Conservation (phyloP, 1,140 invertebrate species). For the Drosophila rhopaloa region DNA sequence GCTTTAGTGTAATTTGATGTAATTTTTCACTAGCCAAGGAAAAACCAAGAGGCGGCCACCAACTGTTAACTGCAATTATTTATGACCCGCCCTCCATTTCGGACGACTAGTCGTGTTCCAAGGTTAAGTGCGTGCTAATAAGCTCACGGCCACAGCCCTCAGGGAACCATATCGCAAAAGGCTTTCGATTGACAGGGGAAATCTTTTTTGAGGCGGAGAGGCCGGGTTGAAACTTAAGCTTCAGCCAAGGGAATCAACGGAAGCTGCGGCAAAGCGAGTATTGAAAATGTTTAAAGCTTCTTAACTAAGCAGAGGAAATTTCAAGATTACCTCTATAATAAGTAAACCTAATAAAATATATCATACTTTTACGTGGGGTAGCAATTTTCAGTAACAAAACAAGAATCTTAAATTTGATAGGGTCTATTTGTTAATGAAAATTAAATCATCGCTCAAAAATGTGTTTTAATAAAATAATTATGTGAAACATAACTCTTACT, state of each 20-base stretch:
- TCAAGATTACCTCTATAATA: no score
- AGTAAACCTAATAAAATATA: no score
- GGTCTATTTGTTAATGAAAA: no score
- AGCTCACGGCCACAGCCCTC: conserved; percentile 54
- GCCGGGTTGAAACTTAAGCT: conserved; percentile 11
- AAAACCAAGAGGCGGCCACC: conserved; percentile 30
- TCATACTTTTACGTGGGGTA: no score
- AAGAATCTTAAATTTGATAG: no score
- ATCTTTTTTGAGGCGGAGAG: conserved; percentile 22
- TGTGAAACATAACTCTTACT: neutral
- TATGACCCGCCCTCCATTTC: conserved; percentile 52
- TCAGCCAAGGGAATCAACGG: neutral
- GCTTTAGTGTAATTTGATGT: conserved; percentile 67
- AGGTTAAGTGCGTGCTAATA: conserved; percentile 78
- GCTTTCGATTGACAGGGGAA: conserved; percentile 54
- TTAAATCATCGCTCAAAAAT: neutral
- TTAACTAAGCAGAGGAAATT: neutral
- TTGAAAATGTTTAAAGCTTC: conserved; percentile 2
- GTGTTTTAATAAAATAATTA: neutral
- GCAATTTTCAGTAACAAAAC: no score
- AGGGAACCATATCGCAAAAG: conserved; percentile 43
- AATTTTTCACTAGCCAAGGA: conserved; percentile 60
- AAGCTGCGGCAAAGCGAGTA: neutral
- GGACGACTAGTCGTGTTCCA: conserved; percentile 32
- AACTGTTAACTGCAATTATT: conserved; percentile 75